Evolutionary conservation across 2,888 invertebrate species (phyloP).

Genomic region (Drosophila tanythrix): DNA sequence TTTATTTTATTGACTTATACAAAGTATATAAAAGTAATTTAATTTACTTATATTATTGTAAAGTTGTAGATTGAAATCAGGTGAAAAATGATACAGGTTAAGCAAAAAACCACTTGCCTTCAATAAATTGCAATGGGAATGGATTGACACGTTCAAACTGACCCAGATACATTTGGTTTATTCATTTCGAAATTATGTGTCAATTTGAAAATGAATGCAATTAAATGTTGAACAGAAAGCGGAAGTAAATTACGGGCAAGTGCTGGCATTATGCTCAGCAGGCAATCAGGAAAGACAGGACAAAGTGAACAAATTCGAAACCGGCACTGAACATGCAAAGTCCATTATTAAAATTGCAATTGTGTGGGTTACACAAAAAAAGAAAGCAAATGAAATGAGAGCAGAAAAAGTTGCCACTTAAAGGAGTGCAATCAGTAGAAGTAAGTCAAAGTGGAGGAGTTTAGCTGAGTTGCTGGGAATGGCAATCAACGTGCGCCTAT

Average conservation of each 20-base stretch:
- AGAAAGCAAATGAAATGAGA: conserved; percentile 18
- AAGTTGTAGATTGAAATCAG: background rate
- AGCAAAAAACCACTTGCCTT: background rate
- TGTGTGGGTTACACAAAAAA: conserved; percentile 35
- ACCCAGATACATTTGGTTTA: background rate
- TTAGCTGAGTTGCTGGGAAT: conserved; percentile 23
- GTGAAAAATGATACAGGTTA: background rate
- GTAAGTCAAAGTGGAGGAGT: conserved; percentile 61
- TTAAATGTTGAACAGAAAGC: conserved; percentile 53
- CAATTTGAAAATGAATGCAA: conserved; percentile 48
- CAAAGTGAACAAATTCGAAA: conserved; percentile 28
- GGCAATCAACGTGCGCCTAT: conserved; percentile 34
- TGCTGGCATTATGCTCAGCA: conserved; percentile 59
- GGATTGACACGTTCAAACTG: background rate
- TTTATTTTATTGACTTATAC: background rate
- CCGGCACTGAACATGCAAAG: conserved; percentile 68
- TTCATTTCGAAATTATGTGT: conserved; percentile 21
- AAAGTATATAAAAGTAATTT: background rate
- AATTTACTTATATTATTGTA: background rate
- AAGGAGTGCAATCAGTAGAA: conserved; percentile 75
- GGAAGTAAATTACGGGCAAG: conserved; percentile 68
- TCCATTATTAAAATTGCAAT: conserved; percentile 72
- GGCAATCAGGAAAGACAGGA: conserved; percentile 44
- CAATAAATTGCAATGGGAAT: too few species aligned
- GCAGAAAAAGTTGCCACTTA: conserved; percentile 62